A percentile compares a stretch with the other conserved stretches of the same genome.
These are phyloP conservation scores for Halcyon senegalensis DNA, from an alignment of 2,113 vertebrate genomes.

Conservation along the genomic window DNA sequence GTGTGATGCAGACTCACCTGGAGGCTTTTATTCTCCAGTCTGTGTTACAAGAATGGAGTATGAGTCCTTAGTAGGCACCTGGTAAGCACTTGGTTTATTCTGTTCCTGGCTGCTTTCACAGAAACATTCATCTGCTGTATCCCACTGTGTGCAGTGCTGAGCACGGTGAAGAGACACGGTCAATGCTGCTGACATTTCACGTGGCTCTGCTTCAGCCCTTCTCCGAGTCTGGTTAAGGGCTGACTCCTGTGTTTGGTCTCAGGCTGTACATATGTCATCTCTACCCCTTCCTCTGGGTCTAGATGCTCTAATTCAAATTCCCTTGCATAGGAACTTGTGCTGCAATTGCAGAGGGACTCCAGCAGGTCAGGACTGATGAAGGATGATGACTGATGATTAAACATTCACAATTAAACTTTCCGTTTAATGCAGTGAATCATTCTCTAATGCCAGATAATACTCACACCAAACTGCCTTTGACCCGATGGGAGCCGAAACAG, in stretches of 20 bases:
- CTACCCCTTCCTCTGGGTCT: not conserved
- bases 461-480: not conserved
- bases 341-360: not conserved
- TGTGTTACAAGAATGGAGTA: not conserved
- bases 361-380: not conserved
- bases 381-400: not conserved
- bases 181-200: not conserved
- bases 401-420: not conserved
- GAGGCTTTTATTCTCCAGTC: not conserved
- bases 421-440: not conserved
- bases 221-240: not conserved
- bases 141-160: not conserved
- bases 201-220: not conserved
- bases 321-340: not conserved
- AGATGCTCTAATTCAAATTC: not conserved
- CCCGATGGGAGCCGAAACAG: not conserved
- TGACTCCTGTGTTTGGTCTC: not conserved
- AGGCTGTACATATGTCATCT: not conserved
- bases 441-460: not conserved
- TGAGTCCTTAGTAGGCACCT: not conserved
- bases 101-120: not conserved
- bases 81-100: not conserved
- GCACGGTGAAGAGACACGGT: not conserved
- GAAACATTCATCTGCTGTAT: not conserved
- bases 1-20: not conserved